phyloP scores from a whole-genome alignment of 1,140 invertebrate genomes.

The Drosophila saltans region DNA sequence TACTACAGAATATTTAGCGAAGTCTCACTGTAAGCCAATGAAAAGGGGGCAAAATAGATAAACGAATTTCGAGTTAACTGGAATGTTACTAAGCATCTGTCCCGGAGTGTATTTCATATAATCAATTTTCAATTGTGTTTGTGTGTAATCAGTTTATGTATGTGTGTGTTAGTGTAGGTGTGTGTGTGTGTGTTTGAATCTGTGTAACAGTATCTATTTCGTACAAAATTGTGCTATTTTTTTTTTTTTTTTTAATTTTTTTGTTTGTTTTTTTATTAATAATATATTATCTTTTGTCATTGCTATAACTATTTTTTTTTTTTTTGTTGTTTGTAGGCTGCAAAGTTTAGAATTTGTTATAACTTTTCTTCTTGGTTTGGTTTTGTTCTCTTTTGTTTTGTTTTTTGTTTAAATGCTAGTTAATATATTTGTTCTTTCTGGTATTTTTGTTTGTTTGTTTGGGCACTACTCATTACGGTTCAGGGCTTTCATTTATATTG shows the following conservation, averaged over 20 bases:
- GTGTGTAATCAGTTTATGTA: conserved; percentile 18
- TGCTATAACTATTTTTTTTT: conserved; percentile 67
- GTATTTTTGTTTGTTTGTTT: conserved; percentile 55
- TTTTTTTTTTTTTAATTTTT: not conserved
- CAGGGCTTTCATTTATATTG: conserved; percentile 69
- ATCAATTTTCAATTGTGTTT: not conserved
- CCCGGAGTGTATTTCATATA: not conserved
- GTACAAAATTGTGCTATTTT: conserved; percentile 76
- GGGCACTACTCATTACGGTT: conserved; percentile 79
- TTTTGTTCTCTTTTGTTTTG: not conserved
- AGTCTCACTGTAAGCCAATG: too few relatives aligned
- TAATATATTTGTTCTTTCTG: conserved; percentile 52
- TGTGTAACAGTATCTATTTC: conserved; percentile 38
- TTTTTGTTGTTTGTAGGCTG: conserved; percentile 44
- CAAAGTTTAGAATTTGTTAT: conserved; percentile 75
- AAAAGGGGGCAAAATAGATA: too few relatives aligned
- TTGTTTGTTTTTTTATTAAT: too few relatives aligned
- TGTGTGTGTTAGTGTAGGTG: conserved; percentile 32
- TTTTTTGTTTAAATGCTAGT: conserved; percentile 67
- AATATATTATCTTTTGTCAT: conserved; percentile 49
- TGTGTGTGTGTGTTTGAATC: conserved; percentile 19
- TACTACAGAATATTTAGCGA: not conserved
- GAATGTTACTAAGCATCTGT: not conserved
- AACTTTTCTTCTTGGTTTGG: conserved; percentile 57
- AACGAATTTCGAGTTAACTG: too few relatives aligned